Evolutionary conservation across 2,113 vertebrate genomes (phyloP), one percentile per base, ranked within the genome.

Genomic region (Chaetops frenatus): DNA sequence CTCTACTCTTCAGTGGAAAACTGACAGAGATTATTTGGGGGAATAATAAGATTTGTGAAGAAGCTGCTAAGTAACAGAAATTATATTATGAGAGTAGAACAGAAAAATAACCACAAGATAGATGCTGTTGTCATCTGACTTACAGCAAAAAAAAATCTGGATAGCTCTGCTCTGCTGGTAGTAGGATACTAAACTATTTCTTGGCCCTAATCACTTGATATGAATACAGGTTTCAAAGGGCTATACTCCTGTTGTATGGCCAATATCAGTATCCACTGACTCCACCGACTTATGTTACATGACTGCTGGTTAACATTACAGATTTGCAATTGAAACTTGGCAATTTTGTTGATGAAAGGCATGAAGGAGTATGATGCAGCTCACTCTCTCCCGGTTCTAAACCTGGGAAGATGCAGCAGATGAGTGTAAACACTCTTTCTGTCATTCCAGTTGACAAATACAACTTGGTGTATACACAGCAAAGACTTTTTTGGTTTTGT

Each of bases 311-410:
- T 97, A 77, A 69, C 15, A 6, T 95, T 95, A 90, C 88, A 61
- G 79, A 62, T 85, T 86, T 73, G 80, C 80, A 95, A 89, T 61
- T 86, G 91, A 83, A 96, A 82, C 87, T 86, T 29, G 45, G 73
- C 81, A 80, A 66, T 94, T 95, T 94, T 80, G 61, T 88, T 87
- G 92, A 92, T 91, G 92, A 93, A 94, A 96, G 54, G 72, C 50
- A n/a, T 8, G 7, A 79, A 88, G 64, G 81, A 92, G 88, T 94
- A 85, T 17, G 56, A 82, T 82, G 73, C 80, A 56, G 28, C 36
- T 90, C 0, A 0, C 38, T 57, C 11, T 65, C 33, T 86, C 40
- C 47, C 44, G 38, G 48, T 72, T 94, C 51, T 65, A n/a, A 76
- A 50, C 40, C 2, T 2, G 28, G 27, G 16, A 57, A 89, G 61